Percentiles rank a stretch among this genome's conserved stretches.
These are phyloP conservation scores for Anoplopoma fimbria DNA, from an alignment of 2,113 vertebrate genomes.

Conservation along the genomic window DNA sequence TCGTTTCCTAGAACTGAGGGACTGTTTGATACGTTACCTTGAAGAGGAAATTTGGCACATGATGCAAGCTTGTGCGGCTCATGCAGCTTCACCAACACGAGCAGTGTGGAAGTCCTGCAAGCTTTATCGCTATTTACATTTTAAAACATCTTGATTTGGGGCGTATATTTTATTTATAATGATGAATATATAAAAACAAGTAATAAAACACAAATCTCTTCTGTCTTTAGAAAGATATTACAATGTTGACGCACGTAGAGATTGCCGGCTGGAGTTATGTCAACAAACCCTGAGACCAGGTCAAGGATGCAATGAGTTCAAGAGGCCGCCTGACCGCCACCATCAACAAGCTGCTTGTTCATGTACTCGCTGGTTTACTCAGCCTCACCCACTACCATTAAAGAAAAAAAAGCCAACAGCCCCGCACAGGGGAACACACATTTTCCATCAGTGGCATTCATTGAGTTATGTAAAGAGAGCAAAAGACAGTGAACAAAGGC, in stretches of 20 bases:
- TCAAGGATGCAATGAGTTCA: slow-evolving; percentile 35
- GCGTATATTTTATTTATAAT: neutral
- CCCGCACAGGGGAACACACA: neutral
- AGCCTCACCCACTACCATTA: neutral
- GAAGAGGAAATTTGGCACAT: neutral
- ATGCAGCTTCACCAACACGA: neutral
- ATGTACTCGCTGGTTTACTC: neutral
- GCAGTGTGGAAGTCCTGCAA: neutral
- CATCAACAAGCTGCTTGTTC: slow-evolving; percentile 42
- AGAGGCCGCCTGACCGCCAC: neutral
- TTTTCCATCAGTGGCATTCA: slow-evolving; percentile 35
- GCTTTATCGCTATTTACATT: neutral
- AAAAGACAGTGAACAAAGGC: slow-evolving; percentile 10
- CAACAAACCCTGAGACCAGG: slow-evolving; percentile 50
- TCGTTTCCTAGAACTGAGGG: slow-evolving; percentile 44
- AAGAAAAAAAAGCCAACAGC: neutral
- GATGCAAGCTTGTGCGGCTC: slow-evolving; percentile 9
- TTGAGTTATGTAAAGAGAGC: slow-evolving; percentile 34
- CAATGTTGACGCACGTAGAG: neutral
- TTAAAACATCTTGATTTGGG: neutral
- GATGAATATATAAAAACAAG: neutral
- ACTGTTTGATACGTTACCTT: slow-evolving; percentile 30
- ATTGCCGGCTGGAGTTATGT: neutral
- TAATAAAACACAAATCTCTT: neutral
- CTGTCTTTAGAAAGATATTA: neutral